phyloP scores from a whole-genome alignment of 2,888 invertebrate genomes.

The Allygus modestus region DNA sequence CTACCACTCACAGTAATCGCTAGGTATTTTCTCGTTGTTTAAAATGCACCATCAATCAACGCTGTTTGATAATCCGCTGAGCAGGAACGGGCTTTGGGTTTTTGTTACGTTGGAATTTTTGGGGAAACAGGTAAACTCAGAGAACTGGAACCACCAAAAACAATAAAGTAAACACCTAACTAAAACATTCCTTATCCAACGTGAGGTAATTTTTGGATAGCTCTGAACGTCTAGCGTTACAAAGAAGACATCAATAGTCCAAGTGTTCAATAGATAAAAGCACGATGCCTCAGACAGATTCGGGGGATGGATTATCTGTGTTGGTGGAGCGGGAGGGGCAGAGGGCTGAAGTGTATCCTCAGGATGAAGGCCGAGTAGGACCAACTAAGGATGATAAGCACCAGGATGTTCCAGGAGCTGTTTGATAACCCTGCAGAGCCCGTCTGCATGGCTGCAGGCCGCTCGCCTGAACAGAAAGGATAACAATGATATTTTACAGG shows the following conservation, averaged over 20 bases:
- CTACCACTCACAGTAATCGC: too few species aligned
- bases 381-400: constrained; percentile 78
- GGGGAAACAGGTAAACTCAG: too few species aligned
- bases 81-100: too few species aligned
- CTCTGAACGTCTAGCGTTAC: neutral
- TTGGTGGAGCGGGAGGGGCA: neutral
- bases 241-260: neutral
- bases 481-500: too few species aligned
- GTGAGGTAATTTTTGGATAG: neutral
- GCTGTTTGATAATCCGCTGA: too few species aligned
- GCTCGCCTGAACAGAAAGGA: constrained; percentile 80
- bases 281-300: neutral
- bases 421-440: constrained; percentile 85
- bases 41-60: too few species aligned
- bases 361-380: constrained; percentile 74
- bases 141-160: too few species aligned
- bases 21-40: too few species aligned
- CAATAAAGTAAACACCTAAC: too few species aligned
- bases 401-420: constrained; percentile 80
- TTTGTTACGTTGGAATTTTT: too few species aligned
- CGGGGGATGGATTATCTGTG: constrained; percentile 59
- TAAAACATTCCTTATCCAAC: too few species aligned
- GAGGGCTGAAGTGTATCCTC: constrained; percentile 59
- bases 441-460: constrained; percentile 91
- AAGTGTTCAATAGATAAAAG: neutral